Conservation (phyloP, 1,140 invertebrate genomes). For the Drosophila dunni region DNA sequence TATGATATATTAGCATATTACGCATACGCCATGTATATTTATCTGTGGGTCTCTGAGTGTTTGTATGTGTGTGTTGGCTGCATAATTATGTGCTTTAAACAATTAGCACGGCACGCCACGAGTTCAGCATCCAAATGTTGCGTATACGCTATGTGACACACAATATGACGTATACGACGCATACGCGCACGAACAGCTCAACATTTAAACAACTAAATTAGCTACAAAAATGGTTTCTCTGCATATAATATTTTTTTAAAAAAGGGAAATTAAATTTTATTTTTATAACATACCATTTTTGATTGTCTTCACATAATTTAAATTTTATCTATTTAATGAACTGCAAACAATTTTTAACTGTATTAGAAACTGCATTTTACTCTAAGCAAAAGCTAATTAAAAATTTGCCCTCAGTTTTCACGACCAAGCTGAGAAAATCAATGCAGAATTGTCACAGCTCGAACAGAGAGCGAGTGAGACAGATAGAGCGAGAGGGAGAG, state of each 20-base stretch:
- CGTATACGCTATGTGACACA: conserved; percentile 11
- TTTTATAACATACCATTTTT: too few relatives aligned
- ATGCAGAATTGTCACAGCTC: neutral
- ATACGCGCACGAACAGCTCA: conserved; percentile 4
- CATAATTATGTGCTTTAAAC: conserved; percentile 75
- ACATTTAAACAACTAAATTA: conserved; percentile 22
- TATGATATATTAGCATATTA: conserved; percentile 76
- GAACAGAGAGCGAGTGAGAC: conserved; percentile 9
- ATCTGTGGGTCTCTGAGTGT: conserved; percentile 23
- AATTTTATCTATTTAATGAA: too few relatives aligned
- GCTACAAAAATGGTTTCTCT: neutral
- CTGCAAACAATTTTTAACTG: too few relatives aligned
- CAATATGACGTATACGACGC: conserved; percentile 23
- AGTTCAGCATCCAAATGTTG: conserved; percentile 54
- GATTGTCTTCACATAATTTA: too few relatives aligned
- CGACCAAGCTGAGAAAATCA: conserved; percentile 15
- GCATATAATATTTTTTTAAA: too few relatives aligned
- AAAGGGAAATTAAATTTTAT: too few relatives aligned
- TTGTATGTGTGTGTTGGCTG: conserved; percentile 48
- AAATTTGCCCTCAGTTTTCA: conserved; percentile 2
- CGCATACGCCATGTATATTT: conserved; percentile 59
- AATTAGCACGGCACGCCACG: conserved; percentile 60
- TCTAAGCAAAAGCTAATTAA: neutral
- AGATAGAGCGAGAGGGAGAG: too few relatives aligned
- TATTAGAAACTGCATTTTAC: neutral